Conservation (phyloP, 2,888 invertebrate genomes). For the Rhamnusium bicolor region DNA sequence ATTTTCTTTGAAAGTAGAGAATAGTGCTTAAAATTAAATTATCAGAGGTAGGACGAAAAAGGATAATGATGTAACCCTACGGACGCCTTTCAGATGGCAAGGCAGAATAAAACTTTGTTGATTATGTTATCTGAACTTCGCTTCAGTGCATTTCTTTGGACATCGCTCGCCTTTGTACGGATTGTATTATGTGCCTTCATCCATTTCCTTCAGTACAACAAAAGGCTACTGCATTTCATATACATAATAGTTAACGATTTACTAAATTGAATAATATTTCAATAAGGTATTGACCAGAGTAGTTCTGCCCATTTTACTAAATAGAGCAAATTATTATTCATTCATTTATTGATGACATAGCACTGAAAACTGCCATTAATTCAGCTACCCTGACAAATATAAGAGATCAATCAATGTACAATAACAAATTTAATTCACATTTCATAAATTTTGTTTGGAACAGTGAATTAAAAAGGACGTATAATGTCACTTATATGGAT, state of each 20-base stretch:
- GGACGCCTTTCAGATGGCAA: neutral
- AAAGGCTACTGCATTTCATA: neutral
- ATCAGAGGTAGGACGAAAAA: neutral
- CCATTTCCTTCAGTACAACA: neutral
- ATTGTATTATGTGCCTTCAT: slow-evolving; percentile 3
- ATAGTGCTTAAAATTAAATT: neutral
- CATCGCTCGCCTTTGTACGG: slow-evolving; percentile 4
- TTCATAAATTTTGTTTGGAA: no score
- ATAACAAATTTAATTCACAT: no score
- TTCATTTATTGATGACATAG: no score
- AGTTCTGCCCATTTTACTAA: no score
- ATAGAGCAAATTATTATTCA: no score
- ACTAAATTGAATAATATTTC: neutral
- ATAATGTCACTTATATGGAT: no score
- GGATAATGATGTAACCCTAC: slow-evolving; percentile 22
- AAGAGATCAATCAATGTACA: no score
- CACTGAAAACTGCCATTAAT: no score
- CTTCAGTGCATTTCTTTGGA: slow-evolving; percentile 18
- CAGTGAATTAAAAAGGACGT: no score
- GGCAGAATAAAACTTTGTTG: slow-evolving; percentile 17
- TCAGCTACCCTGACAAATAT: no score
- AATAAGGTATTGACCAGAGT: no score
- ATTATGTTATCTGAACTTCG: slow-evolving; percentile 23
- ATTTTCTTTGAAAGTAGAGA: neutral
- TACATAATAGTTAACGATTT: neutral